Evolutionary conservation across 2,113 vertebrate species (phyloP).

Genomic region (Nycticebus coucang): DNA sequence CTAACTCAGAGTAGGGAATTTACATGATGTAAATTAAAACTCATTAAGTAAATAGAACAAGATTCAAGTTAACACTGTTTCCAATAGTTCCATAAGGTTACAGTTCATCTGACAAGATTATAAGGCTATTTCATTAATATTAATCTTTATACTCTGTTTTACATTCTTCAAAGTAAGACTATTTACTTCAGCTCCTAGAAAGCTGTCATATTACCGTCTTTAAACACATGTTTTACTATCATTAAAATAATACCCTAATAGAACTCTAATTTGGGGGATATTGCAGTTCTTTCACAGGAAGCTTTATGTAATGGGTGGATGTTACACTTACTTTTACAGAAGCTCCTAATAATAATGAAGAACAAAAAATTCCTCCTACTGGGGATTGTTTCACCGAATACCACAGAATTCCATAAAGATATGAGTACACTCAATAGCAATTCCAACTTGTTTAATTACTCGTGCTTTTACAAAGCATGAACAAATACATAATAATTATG

Average conservation of each 20-base stretch:
- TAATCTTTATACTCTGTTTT: conserved; percentile 65
- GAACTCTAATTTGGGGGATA: conserved; percentile 41
- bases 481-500: neutral
- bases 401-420: neutral
- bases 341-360: conserved; percentile 44
- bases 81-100: conserved; percentile 74
- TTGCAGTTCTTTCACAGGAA: conserved; percentile 31
- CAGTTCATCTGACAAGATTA: conserved; percentile 76
- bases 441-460: neutral
- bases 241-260: conserved; percentile 73
- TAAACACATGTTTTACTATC: conserved; percentile 55
- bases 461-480: conserved; percentile 24
- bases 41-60: conserved; percentile 72
- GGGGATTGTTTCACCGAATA: neutral
- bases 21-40: conserved; percentile 75
- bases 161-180: conserved; percentile 69
- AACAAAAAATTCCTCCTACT: neutral
- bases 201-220: conserved; percentile 65
- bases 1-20: conserved; percentile 66
- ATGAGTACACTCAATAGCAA: neutral
- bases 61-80: conserved; percentile 71
- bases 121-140: conserved; percentile 78
- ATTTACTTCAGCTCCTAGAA: conserved; percentile 72
- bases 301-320: conserved; percentile 9
- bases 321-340: conserved; percentile 60